Conservation (phyloP, 2,888 invertebrate species). For the Drosophila mulleri region DNA sequence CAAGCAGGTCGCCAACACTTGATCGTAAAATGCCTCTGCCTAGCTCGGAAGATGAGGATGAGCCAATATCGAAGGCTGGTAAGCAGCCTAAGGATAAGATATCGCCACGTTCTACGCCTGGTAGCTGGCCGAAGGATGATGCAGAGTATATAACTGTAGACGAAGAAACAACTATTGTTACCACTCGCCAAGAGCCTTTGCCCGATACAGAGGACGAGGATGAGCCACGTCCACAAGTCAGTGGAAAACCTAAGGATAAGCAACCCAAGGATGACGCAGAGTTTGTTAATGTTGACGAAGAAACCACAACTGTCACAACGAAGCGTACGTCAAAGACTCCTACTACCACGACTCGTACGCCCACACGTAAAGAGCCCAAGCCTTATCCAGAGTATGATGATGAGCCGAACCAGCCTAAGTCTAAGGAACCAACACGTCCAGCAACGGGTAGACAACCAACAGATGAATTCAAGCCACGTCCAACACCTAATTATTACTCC, state of each 20-base stretch:
- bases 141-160: not conserved
- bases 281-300: not conserved
- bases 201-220: slow-evolving; percentile 8
- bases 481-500: slow-evolving; percentile 10
- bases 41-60: slow-evolving; percentile 3
- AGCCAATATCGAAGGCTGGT: not conserved
- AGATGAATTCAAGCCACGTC: slow-evolving; percentile 3
- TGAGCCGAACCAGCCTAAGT: not conserved
- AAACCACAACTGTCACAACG: not conserved
- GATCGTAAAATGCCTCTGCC: slow-evolving; percentile 2
- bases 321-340: slow-evolving; percentile 3
- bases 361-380: not conserved
- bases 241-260: not conserved
- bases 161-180: not conserved
- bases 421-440: not conserved
- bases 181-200: slow-evolving; percentile 6
- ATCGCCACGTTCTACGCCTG: not conserved
- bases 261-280: slow-evolving; percentile 2
- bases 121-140: not conserved
- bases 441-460: not conserved
- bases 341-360: not conserved
- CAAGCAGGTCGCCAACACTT: not conserved
- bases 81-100: not conserved
- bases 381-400: not conserved
- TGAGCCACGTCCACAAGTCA: not conserved